Evolutionary conservation across 2,113 vertebrate genomes (phyloP).

Genomic region (Thryonomys swinderianus): DNA sequence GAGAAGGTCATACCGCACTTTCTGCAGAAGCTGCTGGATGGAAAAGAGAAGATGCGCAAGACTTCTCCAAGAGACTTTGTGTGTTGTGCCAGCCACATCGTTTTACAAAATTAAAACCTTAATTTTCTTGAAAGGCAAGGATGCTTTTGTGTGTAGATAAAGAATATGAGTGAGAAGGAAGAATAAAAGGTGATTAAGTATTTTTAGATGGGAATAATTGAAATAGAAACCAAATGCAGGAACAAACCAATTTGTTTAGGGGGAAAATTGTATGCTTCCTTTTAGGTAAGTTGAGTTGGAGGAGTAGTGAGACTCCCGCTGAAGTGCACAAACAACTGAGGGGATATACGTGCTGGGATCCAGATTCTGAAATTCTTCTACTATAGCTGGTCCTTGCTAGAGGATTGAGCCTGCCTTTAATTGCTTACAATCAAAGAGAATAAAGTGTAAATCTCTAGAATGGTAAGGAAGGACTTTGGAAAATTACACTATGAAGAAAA

Average conservation of each 20-base stretch:
- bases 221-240: background rate
- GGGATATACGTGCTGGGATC: too few species aligned
- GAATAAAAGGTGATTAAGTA: background rate
- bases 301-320: background rate
- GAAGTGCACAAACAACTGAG: background rate
- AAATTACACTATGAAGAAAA: background rate
- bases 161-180: background rate
- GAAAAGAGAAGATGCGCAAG: background rate
- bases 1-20: accelerated
- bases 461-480: background rate
- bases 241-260: background rate
- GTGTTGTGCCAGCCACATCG: background rate
- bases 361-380: background rate
- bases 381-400: background rate
- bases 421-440: background rate
- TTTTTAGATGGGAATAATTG: background rate
- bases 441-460: background rate
- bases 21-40: too few species aligned
- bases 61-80: background rate
- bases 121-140: background rate
- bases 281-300: background rate
- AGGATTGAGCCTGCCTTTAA: background rate
- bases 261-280: background rate
- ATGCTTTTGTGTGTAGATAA: background rate
- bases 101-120: background rate